Percentiles rank a stretch among this genome's conserved stretches.
Conservation (phyloP, 2,888 invertebrate species). For the Apeira syringaria region DNA sequence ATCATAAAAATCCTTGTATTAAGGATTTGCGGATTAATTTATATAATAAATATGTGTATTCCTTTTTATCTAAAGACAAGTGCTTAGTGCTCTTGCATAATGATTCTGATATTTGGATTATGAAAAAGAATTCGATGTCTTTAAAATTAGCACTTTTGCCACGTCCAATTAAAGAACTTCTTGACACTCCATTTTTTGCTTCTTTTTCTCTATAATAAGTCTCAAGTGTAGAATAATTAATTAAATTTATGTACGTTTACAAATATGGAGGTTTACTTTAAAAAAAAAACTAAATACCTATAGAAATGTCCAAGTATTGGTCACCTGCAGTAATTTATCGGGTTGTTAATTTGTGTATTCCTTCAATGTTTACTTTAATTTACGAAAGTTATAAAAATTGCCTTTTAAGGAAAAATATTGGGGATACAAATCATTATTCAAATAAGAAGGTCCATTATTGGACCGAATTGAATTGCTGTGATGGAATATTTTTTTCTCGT, state of each 20-base stretch:
- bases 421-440: no score
- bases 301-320: conserved; percentile 31
- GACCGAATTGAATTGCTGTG: no score
- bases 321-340: conserved; percentile 42
- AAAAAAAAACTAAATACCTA: conserved; percentile 18
- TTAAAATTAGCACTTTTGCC: conserved; percentile 1
- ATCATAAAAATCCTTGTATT: no score
- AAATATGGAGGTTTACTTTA: conserved; percentile 28
- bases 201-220: conserved; percentile 3
- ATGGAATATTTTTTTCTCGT: no score
- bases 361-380: conserved; percentile 25
- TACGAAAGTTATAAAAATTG: conserved; percentile 2
- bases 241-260: conserved; percentile 18
- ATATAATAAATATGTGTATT: no score
- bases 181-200: neutral
- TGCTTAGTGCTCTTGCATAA: no score
- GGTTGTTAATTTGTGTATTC: conserved; percentile 36
- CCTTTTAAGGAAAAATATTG: no score
- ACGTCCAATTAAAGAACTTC: neutral
- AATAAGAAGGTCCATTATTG: no score
- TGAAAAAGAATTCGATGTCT: no score
- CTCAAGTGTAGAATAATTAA: conserved; percentile 22
- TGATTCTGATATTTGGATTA: no score
- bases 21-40: no score
- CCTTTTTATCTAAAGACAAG: no score